phyloP scores from a whole-genome alignment of 2,113 vertebrate genomes.

The Suncus etruscus region DNA sequence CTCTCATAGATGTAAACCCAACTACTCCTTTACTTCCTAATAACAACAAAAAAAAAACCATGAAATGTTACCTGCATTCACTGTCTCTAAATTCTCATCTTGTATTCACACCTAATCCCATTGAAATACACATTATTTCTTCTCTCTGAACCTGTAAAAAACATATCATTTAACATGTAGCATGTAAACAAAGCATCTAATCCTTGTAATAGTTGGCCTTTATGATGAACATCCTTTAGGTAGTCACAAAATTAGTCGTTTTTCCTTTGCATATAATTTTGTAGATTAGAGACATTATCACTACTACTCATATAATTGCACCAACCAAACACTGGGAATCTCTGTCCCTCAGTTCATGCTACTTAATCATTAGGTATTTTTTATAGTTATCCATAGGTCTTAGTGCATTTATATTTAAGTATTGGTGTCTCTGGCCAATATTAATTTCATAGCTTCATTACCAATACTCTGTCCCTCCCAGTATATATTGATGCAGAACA shows the following conservation, averaged over 20 bases:
- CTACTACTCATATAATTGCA: not conserved
- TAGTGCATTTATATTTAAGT: not conserved
- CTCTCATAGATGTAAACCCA: not conserved
- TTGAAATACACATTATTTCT: not conserved
- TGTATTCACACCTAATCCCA: not conserved
- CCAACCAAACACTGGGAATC: not conserved
- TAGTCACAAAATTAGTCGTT: too few species aligned
- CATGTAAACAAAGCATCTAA: not conserved
- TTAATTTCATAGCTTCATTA: not conserved
- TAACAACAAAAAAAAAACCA: not conserved
- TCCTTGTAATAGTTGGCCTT: not conserved
- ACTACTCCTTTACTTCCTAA: not conserved
- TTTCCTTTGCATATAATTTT: not conserved
- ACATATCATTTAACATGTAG: not conserved
- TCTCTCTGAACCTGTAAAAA: slow-evolving; percentile 26
- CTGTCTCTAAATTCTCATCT: not conserved
- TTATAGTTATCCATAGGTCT: too few species aligned
- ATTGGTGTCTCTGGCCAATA: not conserved
- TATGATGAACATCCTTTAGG: not conserved
- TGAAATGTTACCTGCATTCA: not conserved
- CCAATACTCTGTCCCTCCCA: not conserved
- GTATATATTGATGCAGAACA: not conserved
- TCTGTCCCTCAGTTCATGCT: not conserved
- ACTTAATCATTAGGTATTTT: not conserved
- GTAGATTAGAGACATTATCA: not conserved